Conservation (phyloP, 1,140 invertebrate species). For the Sinella curviseta region DNA sequence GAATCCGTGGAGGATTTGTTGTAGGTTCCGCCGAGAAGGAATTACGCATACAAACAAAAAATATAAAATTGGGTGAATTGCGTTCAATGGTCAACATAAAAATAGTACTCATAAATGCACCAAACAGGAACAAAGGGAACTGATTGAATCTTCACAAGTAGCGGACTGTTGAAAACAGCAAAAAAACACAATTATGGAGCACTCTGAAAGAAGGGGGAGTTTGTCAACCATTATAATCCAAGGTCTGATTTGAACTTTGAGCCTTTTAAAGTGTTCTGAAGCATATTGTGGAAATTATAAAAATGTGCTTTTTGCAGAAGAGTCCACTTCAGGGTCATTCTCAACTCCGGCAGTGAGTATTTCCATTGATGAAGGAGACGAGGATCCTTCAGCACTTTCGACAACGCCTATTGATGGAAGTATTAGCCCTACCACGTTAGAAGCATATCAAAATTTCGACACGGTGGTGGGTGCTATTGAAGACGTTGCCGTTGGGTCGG, state of each 20-base stretch:
- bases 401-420: not conserved
- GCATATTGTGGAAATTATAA: not conserved
- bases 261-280: too few species aligned
- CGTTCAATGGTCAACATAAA: too few species aligned
- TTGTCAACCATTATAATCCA: conserved; percentile 4
- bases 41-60: too few species aligned
- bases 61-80: too few species aligned
- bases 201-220: not conserved
- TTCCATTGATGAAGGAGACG: conserved; percentile 13
- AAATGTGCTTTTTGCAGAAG: not conserved
- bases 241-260: too few species aligned
- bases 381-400: not conserved
- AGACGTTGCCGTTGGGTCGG: not conserved
- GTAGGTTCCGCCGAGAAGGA: too few species aligned
- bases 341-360: not conserved
- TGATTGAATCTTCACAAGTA: not conserved
- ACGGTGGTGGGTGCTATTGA: conserved; percentile 10
- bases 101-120: too few species aligned
- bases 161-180: not conserved
- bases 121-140: too few species aligned
- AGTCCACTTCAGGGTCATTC: not conserved
- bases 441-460: not conserved
- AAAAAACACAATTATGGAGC: conserved; percentile 9
- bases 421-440: not conserved
- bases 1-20: too few species aligned